Conservation (phyloP, 2,797 vertebrate genomes). For the Dromococcyx pavoninus region DNA sequence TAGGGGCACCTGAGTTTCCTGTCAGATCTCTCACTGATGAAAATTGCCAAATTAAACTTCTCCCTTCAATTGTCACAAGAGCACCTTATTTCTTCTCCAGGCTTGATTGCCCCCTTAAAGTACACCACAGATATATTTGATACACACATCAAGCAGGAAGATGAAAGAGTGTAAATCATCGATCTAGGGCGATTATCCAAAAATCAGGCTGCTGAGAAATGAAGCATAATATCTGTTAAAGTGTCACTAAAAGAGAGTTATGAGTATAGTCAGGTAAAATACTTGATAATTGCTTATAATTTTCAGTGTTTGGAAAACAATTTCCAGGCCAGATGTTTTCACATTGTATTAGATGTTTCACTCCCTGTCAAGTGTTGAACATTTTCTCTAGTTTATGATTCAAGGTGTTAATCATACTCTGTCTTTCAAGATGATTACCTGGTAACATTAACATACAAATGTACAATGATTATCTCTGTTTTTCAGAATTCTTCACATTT, state of each 20-base stretch:
- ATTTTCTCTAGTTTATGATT: constrained; percentile 63
- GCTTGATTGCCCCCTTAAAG: constrained; percentile 56
- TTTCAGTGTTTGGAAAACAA: constrained; percentile 71
- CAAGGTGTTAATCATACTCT: constrained; percentile 57
- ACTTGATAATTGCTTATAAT: constrained; percentile 73
- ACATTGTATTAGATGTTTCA: constrained; percentile 46
- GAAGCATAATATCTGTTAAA: constrained; percentile 41
- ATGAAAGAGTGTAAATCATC: constrained; percentile 29
- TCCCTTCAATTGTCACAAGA: constrained; percentile 15
- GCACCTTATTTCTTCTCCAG: constrained; percentile 15
- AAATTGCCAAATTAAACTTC: constrained; percentile 45
- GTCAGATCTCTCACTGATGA: background rate
- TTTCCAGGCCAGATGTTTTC: constrained; percentile 69
- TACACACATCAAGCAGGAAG: constrained; percentile 16
- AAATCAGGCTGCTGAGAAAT: constrained; percentile 53
- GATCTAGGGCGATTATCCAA: constrained; percentile 32
- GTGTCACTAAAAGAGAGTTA: constrained; percentile 63
- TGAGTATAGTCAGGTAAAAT: constrained; percentile 54
- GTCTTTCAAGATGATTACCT: constrained; percentile 62
- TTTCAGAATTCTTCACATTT: constrained; percentile 35
- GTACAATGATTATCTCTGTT: constrained; percentile 42
- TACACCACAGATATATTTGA: constrained; percentile 39
- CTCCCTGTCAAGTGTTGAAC: constrained; percentile 29
- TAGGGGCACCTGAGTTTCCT: constrained; percentile 36
- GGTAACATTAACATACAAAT: constrained; percentile 72